Percentiles rank a stretch among this genome's conserved stretches.
Evolutionary conservation across 2,797 vertebrate species (phyloP).

Genomic region (Myoxocephalus aenaeus): DNA sequence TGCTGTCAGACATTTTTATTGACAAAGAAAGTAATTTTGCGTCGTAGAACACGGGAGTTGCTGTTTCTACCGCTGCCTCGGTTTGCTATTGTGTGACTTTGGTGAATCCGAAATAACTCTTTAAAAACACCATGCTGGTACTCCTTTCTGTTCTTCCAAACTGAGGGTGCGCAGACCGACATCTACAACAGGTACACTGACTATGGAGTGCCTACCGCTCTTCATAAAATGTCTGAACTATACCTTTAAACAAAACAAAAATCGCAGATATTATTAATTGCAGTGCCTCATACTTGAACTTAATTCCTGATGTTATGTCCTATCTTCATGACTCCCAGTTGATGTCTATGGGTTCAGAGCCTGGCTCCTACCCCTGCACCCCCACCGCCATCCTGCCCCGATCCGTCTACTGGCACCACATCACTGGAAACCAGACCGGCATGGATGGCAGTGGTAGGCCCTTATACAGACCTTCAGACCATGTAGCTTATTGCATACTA

Average conservation of each 20-base stretch:
- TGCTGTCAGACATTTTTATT: neutral
- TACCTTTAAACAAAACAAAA: no score
- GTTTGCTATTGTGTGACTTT: neutral
- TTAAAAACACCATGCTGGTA: no score
- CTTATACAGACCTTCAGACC: neutral
- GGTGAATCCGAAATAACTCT: neutral
- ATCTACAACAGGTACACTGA: no score
- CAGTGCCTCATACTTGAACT: neutral
- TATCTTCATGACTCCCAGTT: conserved; percentile 78
- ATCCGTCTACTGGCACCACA: conserved; percentile 98
- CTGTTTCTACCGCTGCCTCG: no score
- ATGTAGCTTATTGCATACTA: neutral
- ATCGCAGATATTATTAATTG: neutral
- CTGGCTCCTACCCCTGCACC: conserved; percentile 91
- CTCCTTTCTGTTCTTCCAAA: no score
- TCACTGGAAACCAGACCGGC: conserved; percentile 90
- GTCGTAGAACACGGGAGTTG: no score
- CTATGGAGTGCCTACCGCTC: no score
- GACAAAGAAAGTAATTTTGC: no score
- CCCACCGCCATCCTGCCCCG: conserved; percentile 94
- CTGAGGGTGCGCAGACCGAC: no score
- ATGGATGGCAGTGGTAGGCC: conserved; percentile 84
- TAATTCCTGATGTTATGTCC: conserved; percentile 4
- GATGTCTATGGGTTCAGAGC: conserved; percentile 89
- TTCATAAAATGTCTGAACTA: no score